phyloP scores from a whole-genome alignment of 2,888 invertebrate genomes.

The Theretra japonica region DNA sequence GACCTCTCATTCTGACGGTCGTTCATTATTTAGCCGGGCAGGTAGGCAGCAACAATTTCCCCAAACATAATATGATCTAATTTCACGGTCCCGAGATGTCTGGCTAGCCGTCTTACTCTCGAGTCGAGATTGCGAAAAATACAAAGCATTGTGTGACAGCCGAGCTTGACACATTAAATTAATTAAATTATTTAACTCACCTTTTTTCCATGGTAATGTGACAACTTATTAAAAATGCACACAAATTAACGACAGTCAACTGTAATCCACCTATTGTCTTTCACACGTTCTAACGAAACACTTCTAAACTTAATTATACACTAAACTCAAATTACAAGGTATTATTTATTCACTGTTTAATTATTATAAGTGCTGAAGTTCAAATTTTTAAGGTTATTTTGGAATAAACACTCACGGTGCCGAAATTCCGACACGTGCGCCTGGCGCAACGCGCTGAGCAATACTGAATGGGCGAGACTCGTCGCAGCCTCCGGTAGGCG shows the following conservation, averaged over 20 bases:
- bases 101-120: not conserved
- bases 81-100: not conserved
- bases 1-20: not conserved
- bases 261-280: not conserved
- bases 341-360: not conserved
- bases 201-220: slow-evolving; percentile 7
- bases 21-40: slow-evolving; percentile 9
- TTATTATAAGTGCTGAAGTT: not conserved
- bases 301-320: not conserved
- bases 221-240: not conserved
- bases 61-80: slow-evolving; percentile 23
- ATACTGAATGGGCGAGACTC: slow-evolving; percentile 31
- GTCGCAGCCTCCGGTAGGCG: slow-evolving; percentile 27
- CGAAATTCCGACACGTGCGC: slow-evolving; percentile 53
- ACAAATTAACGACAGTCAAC: not conserved
- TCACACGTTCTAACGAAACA: not conserved
- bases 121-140: not conserved
- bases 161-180: not conserved
- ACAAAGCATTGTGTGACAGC: not conserved
- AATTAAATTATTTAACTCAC: not conserved
- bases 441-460: slow-evolving; percentile 59
- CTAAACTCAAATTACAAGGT: not conserved
- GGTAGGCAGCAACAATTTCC: slow-evolving; percentile 9
- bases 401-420: slow-evolving; percentile 27
- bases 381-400: not conserved